Evolutionary conservation across 2,113 vertebrate genomes (phyloP).

Genomic region (Trematomus loennbergii): DNA sequence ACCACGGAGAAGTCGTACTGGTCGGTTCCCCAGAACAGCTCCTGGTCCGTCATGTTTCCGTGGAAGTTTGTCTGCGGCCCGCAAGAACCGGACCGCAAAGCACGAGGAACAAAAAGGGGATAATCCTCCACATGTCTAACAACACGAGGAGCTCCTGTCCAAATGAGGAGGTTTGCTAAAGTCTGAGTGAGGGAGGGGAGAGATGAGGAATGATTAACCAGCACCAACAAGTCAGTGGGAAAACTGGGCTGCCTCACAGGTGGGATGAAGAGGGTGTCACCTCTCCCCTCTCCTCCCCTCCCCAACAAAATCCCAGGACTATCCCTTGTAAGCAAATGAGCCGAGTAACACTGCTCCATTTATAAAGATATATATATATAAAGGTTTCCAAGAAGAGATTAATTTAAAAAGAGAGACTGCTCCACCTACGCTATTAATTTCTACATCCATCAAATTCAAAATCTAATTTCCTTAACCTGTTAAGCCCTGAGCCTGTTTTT

Average conservation of each 20-base stretch:
- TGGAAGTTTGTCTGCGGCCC: slow-evolving; percentile 76
- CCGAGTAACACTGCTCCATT: no score
- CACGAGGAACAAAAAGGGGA: slow-evolving; percentile 31
- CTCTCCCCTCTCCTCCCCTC: no score
- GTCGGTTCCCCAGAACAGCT: slow-evolving; percentile 84
- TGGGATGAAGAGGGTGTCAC: slow-evolving; percentile 29
- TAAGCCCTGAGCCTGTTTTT: no score
- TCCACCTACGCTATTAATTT: no score
- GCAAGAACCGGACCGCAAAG: slow-evolving; percentile 47
- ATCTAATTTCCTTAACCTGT: no score
- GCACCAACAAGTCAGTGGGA: slow-evolving; percentile 46
- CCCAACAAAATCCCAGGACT: no score
- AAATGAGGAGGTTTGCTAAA: background rate
- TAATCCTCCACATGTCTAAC: slow-evolving; percentile 51
- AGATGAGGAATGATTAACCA: slow-evolving; percentile 67
- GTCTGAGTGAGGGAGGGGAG: background rate
- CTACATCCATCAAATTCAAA: no score
- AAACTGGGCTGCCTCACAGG: slow-evolving; percentile 41
- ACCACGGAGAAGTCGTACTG: slow-evolving; percentile 91
- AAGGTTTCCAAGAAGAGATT: no score
- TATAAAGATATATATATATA: no score
- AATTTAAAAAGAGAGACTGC: no score
- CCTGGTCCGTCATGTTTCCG: slow-evolving; percentile 73
- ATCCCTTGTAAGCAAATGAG: no score
- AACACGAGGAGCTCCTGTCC: background rate